Evolutionary conservation across 2,113 vertebrate genomes (phyloP).

Genomic region (Mola mola): DNA sequence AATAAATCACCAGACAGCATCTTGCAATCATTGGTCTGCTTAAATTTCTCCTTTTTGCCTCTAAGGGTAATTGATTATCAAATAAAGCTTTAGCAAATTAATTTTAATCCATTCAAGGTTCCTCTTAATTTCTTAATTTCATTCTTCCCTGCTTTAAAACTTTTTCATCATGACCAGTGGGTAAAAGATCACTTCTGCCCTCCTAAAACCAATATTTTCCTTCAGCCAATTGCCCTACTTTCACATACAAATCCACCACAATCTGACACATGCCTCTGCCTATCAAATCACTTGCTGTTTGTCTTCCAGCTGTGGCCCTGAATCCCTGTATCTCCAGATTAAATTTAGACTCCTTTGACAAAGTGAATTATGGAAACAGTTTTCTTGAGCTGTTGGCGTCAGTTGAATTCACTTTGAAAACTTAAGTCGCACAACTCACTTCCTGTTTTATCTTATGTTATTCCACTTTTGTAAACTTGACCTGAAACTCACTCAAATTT

Average conservation of each 20-base stretch:
- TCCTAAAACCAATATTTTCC: constrained; percentile 18
- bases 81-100: no score
- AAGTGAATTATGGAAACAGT: constrained; percentile 29
- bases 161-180: constrained; percentile 1
- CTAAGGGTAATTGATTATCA: no score
- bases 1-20: no score
- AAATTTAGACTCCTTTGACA: constrained; percentile 50
- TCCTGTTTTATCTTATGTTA: constrained; percentile 2
- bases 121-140: no score
- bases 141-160: neutral
- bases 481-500: constrained; percentile 38
- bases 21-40: no score
- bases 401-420: constrained; percentile 38
- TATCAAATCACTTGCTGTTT: constrained; percentile 49
- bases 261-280: constrained; percentile 40
- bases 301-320: constrained; percentile 30
- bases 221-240: constrained; percentile 20
- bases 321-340: constrained; percentile 28
- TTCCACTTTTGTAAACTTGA: constrained; percentile 27
- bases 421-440: constrained; percentile 11
- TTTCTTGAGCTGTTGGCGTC: constrained; percentile 22
- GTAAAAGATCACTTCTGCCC: constrained; percentile 9
- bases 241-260: constrained; percentile 30
- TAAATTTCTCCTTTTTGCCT: no score
- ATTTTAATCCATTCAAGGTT: no score